These are phyloP conservation scores for Actias luna DNA, from an alignment of 2,888 invertebrate genomes.

Conservation along the genomic window DNA sequence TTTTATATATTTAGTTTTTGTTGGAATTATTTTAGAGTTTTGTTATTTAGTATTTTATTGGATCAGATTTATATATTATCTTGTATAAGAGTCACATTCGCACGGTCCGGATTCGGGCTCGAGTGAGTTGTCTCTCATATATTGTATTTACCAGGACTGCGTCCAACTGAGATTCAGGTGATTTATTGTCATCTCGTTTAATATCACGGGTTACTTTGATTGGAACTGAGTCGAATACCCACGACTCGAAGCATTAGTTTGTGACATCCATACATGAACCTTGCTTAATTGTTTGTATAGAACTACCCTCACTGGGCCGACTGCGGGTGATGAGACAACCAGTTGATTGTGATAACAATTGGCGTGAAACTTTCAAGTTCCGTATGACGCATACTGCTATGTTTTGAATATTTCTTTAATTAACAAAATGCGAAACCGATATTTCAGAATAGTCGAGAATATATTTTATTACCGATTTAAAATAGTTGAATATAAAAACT, in stretches of 20 bases:
- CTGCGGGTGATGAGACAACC: background rate
- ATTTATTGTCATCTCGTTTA: background rate
- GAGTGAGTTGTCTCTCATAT: background rate
- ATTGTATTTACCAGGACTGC: background rate
- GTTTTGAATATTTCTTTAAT: background rate
- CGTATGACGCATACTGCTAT: background rate
- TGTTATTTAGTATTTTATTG: conserved; percentile 81
- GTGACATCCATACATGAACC: background rate
- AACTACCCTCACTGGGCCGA: background rate
- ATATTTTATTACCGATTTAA: too few relatives aligned
- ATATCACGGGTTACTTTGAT: background rate
- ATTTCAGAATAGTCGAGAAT: too few relatives aligned
- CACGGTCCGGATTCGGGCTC: background rate
- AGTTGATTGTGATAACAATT: background rate
- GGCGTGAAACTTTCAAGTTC: background rate
- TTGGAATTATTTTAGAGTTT: conserved; percentile 71
- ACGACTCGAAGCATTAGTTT: background rate
- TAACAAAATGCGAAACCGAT: too few relatives aligned
- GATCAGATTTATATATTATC: conserved; percentile 16
- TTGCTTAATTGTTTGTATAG: background rate
- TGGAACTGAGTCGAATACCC: background rate
- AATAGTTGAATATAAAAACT: too few relatives aligned
- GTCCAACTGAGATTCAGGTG: background rate
- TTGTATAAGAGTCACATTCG: background rate
- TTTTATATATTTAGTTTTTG: conserved; percentile 60